Evolutionary conservation across 1,140 invertebrate genomes (phyloP).

Genomic region (Eumaeus atala): DNA sequence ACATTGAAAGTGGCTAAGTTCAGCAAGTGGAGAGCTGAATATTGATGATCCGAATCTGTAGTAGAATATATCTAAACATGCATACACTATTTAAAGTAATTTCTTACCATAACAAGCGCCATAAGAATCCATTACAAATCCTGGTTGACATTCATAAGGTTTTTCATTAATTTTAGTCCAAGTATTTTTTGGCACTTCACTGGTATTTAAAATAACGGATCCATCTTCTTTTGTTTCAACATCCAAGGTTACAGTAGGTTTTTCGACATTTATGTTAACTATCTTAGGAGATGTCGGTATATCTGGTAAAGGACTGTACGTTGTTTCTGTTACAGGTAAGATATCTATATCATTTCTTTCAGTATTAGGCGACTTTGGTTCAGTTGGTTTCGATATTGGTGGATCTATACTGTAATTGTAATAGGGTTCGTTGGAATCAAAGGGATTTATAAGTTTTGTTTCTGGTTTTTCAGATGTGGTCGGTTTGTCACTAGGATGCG

Average conservation of each 20-base stretch:
- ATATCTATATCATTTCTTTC: slow-evolving; percentile 9
- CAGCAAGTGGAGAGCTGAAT: no score
- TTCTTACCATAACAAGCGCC: slow-evolving; percentile 60
- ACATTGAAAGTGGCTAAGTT: no score
- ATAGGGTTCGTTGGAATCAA: neutral
- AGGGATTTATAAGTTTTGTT: slow-evolving; percentile 13
- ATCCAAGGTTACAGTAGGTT: slow-evolving; percentile 35
- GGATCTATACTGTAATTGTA: slow-evolving; percentile 10
- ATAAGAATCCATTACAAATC: slow-evolving; percentile 73
- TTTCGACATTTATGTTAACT: slow-evolving; percentile 35
- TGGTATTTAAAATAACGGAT: slow-evolving; percentile 43
- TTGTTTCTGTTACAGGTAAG: slow-evolving; percentile 29
- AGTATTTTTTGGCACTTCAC: slow-evolving; percentile 47
- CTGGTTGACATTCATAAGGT: slow-evolving; percentile 56
- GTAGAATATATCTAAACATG: neutral
- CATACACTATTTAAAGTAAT: neutral
- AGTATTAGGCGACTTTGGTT: slow-evolving; percentile 8
- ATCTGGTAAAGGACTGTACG: slow-evolving; percentile 23
- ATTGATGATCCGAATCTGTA: no score
- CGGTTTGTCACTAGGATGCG: slow-evolving; percentile 15
- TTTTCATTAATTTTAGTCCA: slow-evolving; percentile 48
- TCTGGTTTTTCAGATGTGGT: slow-evolving; percentile 18
- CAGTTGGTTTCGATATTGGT: slow-evolving; percentile 18
- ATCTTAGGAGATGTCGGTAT: slow-evolving; percentile 32
- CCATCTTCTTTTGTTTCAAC: slow-evolving; percentile 43